phyloP scores from a whole-genome alignment of 1,140 invertebrate species.

The Choristoneura fumiferana region DNA sequence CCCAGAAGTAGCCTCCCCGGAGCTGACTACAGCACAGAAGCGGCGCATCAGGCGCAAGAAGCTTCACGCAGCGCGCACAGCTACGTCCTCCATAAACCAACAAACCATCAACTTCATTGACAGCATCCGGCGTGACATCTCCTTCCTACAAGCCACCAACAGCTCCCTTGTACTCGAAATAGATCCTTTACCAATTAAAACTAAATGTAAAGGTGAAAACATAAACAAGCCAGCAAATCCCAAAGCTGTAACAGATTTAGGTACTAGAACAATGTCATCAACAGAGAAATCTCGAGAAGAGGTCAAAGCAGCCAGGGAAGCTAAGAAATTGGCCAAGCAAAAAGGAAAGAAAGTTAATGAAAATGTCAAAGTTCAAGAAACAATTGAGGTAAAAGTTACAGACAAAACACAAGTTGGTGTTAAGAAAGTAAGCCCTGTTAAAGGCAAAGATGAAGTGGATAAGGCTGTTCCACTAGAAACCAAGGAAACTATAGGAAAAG shows the following conservation, averaged over 20 bases:
- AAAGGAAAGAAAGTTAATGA: conserved; percentile 75
- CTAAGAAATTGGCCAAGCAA: conserved; percentile 84
- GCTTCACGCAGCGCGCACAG: conserved; percentile 32
- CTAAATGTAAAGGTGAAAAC: neutral
- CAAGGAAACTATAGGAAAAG: conserved; percentile 20
- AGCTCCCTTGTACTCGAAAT: conserved; percentile 15
- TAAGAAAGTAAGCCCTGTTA: no score
- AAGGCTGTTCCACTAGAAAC: conserved; percentile 30
- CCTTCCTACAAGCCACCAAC: conserved; percentile 10
- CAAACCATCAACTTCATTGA: conserved; percentile 12
- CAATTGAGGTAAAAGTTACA: no score
- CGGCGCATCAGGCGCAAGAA: conserved; percentile 45
- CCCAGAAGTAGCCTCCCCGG: neutral
- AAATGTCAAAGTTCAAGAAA: neutral
- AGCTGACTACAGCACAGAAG: conserved; percentile 34
- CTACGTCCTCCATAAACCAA: neutral
- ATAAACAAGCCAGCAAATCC: no score
- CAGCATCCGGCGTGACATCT: conserved; percentile 4
- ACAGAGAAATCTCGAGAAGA: conserved; percentile 78
- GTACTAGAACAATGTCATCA: conserved; percentile 46
- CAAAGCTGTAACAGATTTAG: no score
- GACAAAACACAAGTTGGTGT: no score
- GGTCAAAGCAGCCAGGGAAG: conserved; percentile 83
- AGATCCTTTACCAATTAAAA: conserved; percentile 4
- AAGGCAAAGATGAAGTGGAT: conserved; percentile 63